Evolutionary conservation across 2,888 invertebrate species (phyloP).

Genomic region (Apamea monoglypha): DNA sequence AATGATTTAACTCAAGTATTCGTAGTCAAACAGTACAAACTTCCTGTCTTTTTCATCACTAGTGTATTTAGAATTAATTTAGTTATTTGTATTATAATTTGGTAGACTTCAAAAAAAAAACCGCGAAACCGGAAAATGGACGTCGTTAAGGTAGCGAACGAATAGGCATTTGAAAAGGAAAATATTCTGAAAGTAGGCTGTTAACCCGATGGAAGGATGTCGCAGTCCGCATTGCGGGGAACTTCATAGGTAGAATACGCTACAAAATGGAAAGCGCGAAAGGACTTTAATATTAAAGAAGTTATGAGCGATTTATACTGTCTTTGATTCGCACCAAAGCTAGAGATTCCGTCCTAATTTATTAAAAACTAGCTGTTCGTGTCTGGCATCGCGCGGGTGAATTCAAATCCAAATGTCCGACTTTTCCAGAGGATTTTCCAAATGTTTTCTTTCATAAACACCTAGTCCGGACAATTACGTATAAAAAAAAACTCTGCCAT

Average conservation of each 20-base stretch:
- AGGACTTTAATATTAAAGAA: slow-evolving; percentile 20
- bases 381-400: neutral
- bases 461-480: neutral
- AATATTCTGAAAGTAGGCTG: slow-evolving; percentile 41
- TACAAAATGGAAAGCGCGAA: slow-evolving; percentile 33
- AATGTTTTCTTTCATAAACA: neutral
- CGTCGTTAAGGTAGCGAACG: slow-evolving; percentile 8
- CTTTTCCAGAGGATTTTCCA: neutral
- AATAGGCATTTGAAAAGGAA: slow-evolving; percentile 29
- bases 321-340: neutral
- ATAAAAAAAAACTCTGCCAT: neutral
- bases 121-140: neutral
- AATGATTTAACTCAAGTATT: neutral
- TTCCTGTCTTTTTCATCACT: neutral
- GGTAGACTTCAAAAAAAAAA: too few species aligned
- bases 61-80: neutral
- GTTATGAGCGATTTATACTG: slow-evolving; percentile 8
- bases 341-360: neutral
- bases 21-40: neutral
- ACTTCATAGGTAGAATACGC: slow-evolving; percentile 27
- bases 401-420: neutral
- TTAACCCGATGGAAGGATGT: slow-evolving; percentile 38
- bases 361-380: neutral
- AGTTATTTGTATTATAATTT: too few species aligned
- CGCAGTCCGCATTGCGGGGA: slow-evolving; percentile 60